These are phyloP conservation scores for Umimayanthus kanabou DNA, from an alignment of 92 coral and sea anemone species.

Conservation along the genomic window DNA sequence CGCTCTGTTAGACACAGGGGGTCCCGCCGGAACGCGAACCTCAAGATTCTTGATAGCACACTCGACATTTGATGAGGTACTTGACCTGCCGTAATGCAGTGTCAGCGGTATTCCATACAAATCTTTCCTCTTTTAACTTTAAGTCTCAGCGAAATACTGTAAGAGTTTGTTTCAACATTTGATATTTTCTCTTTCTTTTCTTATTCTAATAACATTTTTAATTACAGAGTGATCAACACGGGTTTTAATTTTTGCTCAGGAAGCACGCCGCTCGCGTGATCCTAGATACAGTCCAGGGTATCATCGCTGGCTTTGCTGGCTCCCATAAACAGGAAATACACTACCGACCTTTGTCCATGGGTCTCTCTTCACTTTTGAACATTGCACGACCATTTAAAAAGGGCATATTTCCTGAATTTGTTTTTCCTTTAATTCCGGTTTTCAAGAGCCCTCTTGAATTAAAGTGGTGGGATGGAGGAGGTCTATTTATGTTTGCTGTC, in stretches of 20 bases:
- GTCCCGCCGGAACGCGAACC: constrained; percentile 56
- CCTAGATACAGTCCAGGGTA: neutral
- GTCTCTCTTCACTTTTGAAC: constrained; percentile 12
- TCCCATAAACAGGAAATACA: constrained; percentile 32
- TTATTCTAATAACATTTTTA: neutral
- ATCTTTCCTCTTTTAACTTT: neutral
- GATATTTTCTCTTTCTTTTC: neutral
- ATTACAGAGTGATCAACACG: neutral
- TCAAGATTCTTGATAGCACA: constrained; percentile 8
- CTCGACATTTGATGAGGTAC: neutral
- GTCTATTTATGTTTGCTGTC: neutral
- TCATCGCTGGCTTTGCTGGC: neutral
- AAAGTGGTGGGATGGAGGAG: neutral
- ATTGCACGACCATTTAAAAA: neutral
- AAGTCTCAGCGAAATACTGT: neutral
- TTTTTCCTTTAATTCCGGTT: neutral
- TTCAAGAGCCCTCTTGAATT: neutral
- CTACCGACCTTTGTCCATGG: constrained; percentile 34
- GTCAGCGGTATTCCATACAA: neutral
- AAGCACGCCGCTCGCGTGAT: constrained; percentile 21
- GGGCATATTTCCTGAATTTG: neutral
- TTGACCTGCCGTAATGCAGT: neutral
- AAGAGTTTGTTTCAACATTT: neutral
- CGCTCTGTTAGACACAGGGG: constrained; percentile 62
- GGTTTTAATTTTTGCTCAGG: neutral